phyloP scores from a whole-genome alignment of 2,797 vertebrate genomes.

The Emydoidea blandingii region DNA sequence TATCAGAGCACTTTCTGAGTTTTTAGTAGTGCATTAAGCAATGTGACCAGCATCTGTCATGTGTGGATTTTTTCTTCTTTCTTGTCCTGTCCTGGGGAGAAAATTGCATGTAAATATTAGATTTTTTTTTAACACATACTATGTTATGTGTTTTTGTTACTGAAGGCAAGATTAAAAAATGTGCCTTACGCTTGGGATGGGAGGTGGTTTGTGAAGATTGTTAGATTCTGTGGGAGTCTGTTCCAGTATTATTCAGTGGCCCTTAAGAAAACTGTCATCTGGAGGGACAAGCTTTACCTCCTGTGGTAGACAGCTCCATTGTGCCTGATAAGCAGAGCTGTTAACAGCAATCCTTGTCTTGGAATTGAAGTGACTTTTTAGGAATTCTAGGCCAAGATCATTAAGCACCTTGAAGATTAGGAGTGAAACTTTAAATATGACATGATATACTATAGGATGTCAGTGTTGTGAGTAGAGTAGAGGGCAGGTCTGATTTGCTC shows the following conservation, averaged over 20 bases:
- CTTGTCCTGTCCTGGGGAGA: background rate
- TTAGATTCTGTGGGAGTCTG: background rate
- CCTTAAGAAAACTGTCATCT: background rate
- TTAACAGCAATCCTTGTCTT: background rate
- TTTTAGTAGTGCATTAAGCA: background rate
- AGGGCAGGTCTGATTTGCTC: background rate
- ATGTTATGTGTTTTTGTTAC: background rate
- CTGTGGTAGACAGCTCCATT: background rate
- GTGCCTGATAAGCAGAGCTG: background rate
- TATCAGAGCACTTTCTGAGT: background rate
- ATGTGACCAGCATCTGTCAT: background rate
- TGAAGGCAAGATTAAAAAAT: background rate
- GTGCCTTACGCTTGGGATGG: background rate
- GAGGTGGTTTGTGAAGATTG: background rate
- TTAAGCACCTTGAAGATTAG: background rate
- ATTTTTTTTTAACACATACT: background rate
- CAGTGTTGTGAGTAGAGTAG: background rate
- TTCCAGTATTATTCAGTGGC: background rate
- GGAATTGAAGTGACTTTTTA: background rate
- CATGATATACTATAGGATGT: background rate
- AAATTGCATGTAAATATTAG: background rate
- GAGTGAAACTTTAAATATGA: background rate
- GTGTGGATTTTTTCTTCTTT: background rate
- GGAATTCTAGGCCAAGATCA: background rate
- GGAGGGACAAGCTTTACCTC: background rate